These are phyloP conservation scores for Sarcophaga bullata DNA, from an alignment of 1,140 invertebrate genomes.

Conservation along the genomic window DNA sequence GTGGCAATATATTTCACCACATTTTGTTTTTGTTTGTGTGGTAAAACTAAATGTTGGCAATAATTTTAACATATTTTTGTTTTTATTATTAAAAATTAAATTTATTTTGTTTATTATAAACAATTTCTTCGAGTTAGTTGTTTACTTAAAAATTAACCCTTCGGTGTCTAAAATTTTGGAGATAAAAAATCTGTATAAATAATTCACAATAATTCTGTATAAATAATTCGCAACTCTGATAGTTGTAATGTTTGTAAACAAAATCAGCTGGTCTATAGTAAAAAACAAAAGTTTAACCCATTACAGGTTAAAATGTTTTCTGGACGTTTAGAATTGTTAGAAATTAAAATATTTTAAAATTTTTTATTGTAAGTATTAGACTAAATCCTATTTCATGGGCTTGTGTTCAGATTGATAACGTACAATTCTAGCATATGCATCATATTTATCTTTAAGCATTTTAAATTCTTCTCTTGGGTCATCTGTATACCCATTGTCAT, in stretches of 20 bases:
- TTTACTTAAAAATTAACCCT: constrained; percentile 7
- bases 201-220: neutral
- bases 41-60: constrained; percentile 21
- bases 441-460: too few species aligned
- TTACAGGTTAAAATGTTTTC: too few species aligned
- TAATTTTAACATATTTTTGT: constrained; percentile 22
- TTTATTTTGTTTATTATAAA: neutral
- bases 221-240: neutral
- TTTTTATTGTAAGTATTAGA: too few species aligned
- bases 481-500: too few species aligned
- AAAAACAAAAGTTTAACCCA: too few species aligned
- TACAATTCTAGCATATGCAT: too few species aligned
- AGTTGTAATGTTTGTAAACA: neutral
- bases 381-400: too few species aligned
- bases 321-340: too few species aligned
- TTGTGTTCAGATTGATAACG: too few species aligned
- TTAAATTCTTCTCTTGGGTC: too few species aligned
- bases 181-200: constrained; percentile 11
- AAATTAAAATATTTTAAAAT: too few species aligned
- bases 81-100: constrained; percentile 2
- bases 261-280: neutral
- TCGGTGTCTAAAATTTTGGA: neutral
- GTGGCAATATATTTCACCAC: constrained; percentile 45
- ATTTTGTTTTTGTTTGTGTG: constrained; percentile 39
- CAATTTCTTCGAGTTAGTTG: neutral